These are phyloP conservation scores for Sandelia bainsii DNA, from an alignment of 2,797 vertebrate species.

Conservation along the genomic window DNA sequence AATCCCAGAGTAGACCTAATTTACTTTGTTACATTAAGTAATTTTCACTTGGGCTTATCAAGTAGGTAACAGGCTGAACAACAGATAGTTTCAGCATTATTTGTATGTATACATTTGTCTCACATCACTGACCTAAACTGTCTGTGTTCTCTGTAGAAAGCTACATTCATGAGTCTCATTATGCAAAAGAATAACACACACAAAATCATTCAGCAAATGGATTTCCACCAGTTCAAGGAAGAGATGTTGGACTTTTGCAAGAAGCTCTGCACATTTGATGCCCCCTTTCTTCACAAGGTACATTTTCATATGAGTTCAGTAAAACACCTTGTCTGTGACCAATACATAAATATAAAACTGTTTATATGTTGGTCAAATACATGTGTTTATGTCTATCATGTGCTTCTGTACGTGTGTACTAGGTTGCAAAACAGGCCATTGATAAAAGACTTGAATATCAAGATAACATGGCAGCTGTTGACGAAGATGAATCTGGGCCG, in stretches of 20 bases:
- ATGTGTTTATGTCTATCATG: not conserved
- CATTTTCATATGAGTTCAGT: not conserved
- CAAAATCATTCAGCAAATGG: slow-evolving; percentile 59
- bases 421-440: slow-evolving; percentile 70
- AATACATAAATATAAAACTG: not conserved
- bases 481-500: not conserved
- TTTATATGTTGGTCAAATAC: not conserved
- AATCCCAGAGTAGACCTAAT: too few relatives aligned
- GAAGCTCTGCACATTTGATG: slow-evolving; percentile 49
- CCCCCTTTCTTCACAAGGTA: slow-evolving; percentile 81
- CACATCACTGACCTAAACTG: not conserved
- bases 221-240: slow-evolving; percentile 74
- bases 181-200: slow-evolving; percentile 60
- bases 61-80: too few relatives aligned
- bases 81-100: too few relatives aligned
- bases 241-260: slow-evolving; percentile 79
- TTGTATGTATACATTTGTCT: not conserved
- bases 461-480: not conserved
- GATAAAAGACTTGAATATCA: slow-evolving; percentile 15
- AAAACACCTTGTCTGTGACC: too few relatives aligned
- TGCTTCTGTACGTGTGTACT: slow-evolving; percentile 13
- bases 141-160: slow-evolving; percentile 64
- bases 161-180: slow-evolving; percentile 70
- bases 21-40: too few relatives aligned
- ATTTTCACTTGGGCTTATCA: too few relatives aligned